Evolutionary conservation across 92 coral and sea anemone genomes (phyloP), one percentile per base, ranked within the genome.

Genomic region (Parazoanthus atlanticus): DNA sequence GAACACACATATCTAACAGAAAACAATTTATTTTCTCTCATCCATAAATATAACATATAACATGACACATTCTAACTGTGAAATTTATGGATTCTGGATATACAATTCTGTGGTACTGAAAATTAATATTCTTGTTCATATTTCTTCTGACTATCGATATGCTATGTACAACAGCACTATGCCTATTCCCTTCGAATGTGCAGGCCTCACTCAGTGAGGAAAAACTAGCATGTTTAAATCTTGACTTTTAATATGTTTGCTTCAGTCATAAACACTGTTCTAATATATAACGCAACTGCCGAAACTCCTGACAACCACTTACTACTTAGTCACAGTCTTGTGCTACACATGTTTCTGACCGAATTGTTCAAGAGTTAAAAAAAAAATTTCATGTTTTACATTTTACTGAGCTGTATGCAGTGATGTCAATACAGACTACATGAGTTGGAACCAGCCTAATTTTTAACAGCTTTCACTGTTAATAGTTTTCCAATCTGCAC

Each of bases 21-120:
- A 93, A 93, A 88, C 91, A 88, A 86, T 90, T 92, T 91, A 91
- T 89, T 90, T 79, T 90, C 88, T 93, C 66, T 89, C 89, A 88
- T 88, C 90, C 93, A 90, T 93, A 93, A 93, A 93, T 93, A 93
- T 88, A 85, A 88, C 19, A 84, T 46, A 33, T 46, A 33, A 75
- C 79, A 75, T 5, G 79, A 36, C 46, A 36, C 46, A 75, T 32
- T 74, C 78, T 75, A 17, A 75, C 49, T 26, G 43, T 75, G 79
- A 75, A 75, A 61, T 75, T 75, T 75, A 34, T 70, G 78, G 58
- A 71, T 71, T 67, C 64, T 80, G 87, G 64, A 74, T 84, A 84
- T 84, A 70, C 40, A 70, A 47, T 84, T 26, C 43, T 84, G 87
- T 70, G 36, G 87, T 43, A 69, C 16, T 83, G 86, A 70, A 83